Evolutionary conservation across 2,888 invertebrate genomes (phyloP), one percentile per base, ranked within the genome.

Genomic region (Rotaria socialis): DNA sequence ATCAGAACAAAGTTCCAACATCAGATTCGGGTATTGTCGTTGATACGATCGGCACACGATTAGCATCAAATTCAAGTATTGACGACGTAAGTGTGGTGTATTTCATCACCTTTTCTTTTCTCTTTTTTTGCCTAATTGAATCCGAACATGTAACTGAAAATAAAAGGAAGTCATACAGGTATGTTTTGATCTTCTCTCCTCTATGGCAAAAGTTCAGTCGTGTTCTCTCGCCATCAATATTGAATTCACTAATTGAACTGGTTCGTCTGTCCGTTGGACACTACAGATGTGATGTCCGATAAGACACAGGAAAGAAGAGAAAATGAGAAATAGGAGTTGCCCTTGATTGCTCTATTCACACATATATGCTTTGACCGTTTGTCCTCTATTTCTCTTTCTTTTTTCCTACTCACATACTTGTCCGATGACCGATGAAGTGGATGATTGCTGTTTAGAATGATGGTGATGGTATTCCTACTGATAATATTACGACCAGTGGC

Each of bases 21-120:
- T 80, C 80, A 7, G 80, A 80, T 80, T 80, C 80, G 3, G 80
- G 80, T n/a, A 80, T 80, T 47, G 80, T 80, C 11, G 47, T 80
- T 0, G 80, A 80, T 80, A 27, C 67, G 19, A 16, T 5, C 24
- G 67, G 27, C 24, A 67, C 67, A 7, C 67, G 67, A 35, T 35
- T 35, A 41, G 35, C 67, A 67, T 67, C 67, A 6, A 67, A 41
- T 14, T 35, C 67, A 19, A 67, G 67, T 67, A 67, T 67, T 19
- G 67, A 67, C 35, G 67, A 35, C 4, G 67, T 67, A 67, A 67
- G 35, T 19, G 7, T 35, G 27, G 19, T 55, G 55, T 55, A 3
- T 55, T 55, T 55, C 55, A 22, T 55, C 22, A 55, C 55, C 6
- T 35, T 41, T 35, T 67, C 14, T 14, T 41, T 24, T n/a, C n/a